Base-by-base conservation (phyloP, 2,113 vertebrate species). In the Platycercus adscitus region DNA sequence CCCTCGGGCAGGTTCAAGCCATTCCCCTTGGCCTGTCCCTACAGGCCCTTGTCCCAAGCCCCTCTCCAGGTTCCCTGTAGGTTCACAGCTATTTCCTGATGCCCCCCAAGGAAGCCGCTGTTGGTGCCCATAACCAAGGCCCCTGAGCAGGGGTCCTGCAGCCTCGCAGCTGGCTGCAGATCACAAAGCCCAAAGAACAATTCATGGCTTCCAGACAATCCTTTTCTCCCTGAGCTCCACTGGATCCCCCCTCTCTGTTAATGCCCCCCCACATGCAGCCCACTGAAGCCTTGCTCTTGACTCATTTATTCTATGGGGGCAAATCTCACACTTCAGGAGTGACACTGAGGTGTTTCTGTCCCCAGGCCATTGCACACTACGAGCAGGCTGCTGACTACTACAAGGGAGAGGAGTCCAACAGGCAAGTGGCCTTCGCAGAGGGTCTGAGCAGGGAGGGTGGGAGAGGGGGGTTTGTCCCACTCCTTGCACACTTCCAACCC, bases 321-420 rank as follows among this genome's bases (percentile, higher is more conserved):
- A 24, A 31, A 55, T 33, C 17, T 21, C 55, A 14, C 3, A 6
- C 55, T 58, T 21, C 55, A 14, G 55, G 8, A 23, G 20, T n/a
- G 33, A 21, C 56, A 4, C 56, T 15, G 33, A 15, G 50, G 50
- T 26, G 2, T 94, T 89, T 97, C 76, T 97, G 44, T 96, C 81
- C 96, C 81, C 95, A 99, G 99, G 99, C 99, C 4, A 98, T 99
- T 15, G 99, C 99, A 39, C 99, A 99, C 98, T 99, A 99, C 65
- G 99, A 99, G 97, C 99, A 99, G 97, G 99, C 99, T 11, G 99
- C 99, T 25, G 99, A 99, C 93, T 99, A 99, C 94, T 99, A 99
- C 98, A 99, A 99, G 96, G 99, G 99, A 91, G 99, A 99, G 93
- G 99, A 99, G 81, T 99, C 99, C 15, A 99, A 99, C 98, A 99